Conservation (phyloP, 2,113 vertebrate species). For the Rhynchomys soricoides region DNA sequence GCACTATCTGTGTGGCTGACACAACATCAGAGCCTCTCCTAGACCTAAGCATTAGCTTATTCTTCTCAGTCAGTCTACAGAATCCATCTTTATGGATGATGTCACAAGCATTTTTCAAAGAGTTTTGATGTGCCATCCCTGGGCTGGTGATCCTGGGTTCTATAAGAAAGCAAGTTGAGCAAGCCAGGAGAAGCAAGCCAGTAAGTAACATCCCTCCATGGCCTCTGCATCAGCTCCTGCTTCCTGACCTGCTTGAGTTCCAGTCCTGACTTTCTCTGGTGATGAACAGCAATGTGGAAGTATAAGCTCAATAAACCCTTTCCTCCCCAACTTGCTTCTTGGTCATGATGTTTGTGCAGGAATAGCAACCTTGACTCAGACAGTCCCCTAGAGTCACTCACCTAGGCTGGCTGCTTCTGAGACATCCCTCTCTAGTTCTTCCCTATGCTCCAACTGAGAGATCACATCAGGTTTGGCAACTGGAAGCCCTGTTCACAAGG, state of each 20-base stretch:
- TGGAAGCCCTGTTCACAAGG: constrained; percentile 62
- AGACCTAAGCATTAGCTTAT: neutral
- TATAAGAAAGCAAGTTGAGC: too few species aligned
- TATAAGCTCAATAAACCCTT: too few species aligned
- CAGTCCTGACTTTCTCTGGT: too few species aligned
- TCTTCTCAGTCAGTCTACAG: neutral
- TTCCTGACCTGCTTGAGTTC: too few species aligned
- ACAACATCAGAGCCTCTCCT: neutral
- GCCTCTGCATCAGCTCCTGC: too few species aligned
- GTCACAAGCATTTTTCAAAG: neutral
- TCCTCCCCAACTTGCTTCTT: too few species aligned
- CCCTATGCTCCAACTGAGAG: constrained; percentile 53
- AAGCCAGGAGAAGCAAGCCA: too few species aligned
- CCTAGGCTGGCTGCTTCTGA: constrained; percentile 27
- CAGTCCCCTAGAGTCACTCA: constrained; percentile 40
- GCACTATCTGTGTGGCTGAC: neutral
- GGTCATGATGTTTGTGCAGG: too few species aligned
- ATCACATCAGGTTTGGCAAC: constrained; percentile 68
- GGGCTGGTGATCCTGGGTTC: too few species aligned
- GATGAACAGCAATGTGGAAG: too few species aligned
- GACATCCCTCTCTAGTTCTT: constrained; percentile 47
- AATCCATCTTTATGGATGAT: neutral
- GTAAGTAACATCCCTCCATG: too few species aligned
- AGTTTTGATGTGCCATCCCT: neutral
- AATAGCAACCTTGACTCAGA: too few species aligned